Conservation (phyloP, 2,113 vertebrate species). For the Callipepla squamata region DNA sequence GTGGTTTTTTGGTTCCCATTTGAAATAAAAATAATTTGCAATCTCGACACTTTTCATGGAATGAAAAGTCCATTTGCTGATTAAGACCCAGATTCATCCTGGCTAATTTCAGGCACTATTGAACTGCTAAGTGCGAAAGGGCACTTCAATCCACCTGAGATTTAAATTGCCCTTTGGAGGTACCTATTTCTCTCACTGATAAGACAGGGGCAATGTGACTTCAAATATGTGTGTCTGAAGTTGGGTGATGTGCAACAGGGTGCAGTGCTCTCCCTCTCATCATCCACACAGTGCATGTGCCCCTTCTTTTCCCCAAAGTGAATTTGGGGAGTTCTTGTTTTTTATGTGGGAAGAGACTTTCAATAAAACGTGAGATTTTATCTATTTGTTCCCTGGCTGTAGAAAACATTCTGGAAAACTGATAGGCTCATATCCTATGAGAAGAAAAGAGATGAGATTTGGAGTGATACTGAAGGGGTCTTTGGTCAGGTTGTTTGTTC, state of each 20-base stretch:
- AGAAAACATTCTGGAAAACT: neutral
- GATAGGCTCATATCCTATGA: neutral
- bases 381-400: neutral
- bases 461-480: neutral
- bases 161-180: conserved; percentile 46
- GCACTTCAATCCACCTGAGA: conserved; percentile 62
- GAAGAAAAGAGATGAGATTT: conserved; percentile 25
- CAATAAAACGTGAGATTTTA: neutral
- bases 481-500: neutral
- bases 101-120: conserved; percentile 53
- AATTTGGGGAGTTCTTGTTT: neutral
- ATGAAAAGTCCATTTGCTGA: conserved; percentile 72
- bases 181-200: conserved; percentile 32
- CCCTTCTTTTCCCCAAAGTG: neutral
- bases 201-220: neutral
- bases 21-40: conserved; percentile 68
- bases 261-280: neutral
- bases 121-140: conserved; percentile 54
- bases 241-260: neutral
- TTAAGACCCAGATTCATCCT: conserved; percentile 49
- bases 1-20: conserved; percentile 9
- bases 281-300: neutral
- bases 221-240: fast-evolving
- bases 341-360: neutral
- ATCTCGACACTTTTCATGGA: conserved; percentile 60